Evolutionary conservation across 2,797 vertebrate species (phyloP), one percentile per base, ranked within the genome.

Genomic region (Phrynocephalus forsythii): DNA sequence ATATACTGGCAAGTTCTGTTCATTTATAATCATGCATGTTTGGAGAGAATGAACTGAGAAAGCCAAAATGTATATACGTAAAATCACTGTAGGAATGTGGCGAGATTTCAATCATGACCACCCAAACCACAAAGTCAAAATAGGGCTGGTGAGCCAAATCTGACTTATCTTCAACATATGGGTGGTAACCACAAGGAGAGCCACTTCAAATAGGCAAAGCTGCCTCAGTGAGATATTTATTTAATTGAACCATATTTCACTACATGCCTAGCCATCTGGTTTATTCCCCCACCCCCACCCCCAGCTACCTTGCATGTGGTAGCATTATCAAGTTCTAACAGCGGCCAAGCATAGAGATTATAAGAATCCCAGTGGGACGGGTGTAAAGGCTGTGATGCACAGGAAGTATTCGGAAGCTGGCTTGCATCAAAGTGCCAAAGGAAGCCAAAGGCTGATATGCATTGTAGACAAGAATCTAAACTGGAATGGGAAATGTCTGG

Each of bases 1-100:
- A 92, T 75, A 86, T 91, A 86, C 66, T 91, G 86, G 84, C 89
- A 86, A 79, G 92, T 93, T 90, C 89, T 92, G 85, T 91, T 90
- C 75, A 85, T 84, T 90, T 90, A 91, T 93, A 89, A 0, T 0
- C 0, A 90, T 82, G 89, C 83, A 82, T 90, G 85, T 69, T 48
- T 91, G 92, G 94, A 38, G 90, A 93, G 91, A 89, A 66, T 8
- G 88, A 89, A 26, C 63, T 63, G 28, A 90, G 52, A 0, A 91
- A 92, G 81, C 92, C 94, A 93, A 38, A 82, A 93, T 94, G 38
- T 44, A 93, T 0, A 0, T 33, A 52, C 44, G 56, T 75, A 76
- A 88, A 67, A 66, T 67, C 30, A 26, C 50, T 56, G 1, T 38
- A 90, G 90, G 67, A 93, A 86, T 73, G 56, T 94, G 85, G 26